Evolutionary conservation across 2,888 invertebrate species (phyloP), one percentile per base, ranked within the genome.

Genomic region (Patella caerulea): DNA sequence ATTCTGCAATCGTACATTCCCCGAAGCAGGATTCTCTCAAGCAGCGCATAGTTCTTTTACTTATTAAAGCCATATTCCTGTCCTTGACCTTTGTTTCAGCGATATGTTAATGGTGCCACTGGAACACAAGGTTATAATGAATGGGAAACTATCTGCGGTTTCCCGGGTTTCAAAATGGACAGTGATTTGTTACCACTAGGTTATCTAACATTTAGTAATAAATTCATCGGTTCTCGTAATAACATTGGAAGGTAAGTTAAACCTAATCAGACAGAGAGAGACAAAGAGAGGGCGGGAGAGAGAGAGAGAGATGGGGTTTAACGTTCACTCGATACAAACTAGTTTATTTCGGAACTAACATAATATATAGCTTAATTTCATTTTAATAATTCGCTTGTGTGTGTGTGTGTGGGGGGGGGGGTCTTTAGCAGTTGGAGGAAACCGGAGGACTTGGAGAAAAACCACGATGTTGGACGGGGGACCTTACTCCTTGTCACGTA

Each of bases 111-210:
- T 53, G 83, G 79, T n/a, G 77, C 81, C 53, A 77, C 76, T 12
- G 75, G 80, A 3, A 82, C 84, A 15, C 75, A 74, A 17, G 75
- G 76, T 29, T 76, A 71, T 2, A 74, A 71, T 14, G 72, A 76
- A 45, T 84, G 86, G 72, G 74, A 80, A 52, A 86, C 85, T 2
- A 80, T 84, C 3, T 77, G 81, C 0, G 83, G 83, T 1, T 86
- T 85, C 78, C 87, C 87, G 17, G 80, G 82, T 54, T 85, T 86
- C 76, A 74, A 82, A 15, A 81, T 85, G 12, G 52, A 73, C 2
- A 56, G 73, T 29, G 65, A 74, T 12, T 75, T 79, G 45, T 77
- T 71, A 15, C 69, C 75, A 1, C 78, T 86, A 11, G 85, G 84
- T 4, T 86, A 82, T 74, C 82, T 85, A 14, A 83, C 84, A 0